Evolutionary conservation across 1,140 invertebrate genomes (phyloP), one percentile per base, ranked within the genome.

Genomic region (Holcopasites calliopsidis): DNA sequence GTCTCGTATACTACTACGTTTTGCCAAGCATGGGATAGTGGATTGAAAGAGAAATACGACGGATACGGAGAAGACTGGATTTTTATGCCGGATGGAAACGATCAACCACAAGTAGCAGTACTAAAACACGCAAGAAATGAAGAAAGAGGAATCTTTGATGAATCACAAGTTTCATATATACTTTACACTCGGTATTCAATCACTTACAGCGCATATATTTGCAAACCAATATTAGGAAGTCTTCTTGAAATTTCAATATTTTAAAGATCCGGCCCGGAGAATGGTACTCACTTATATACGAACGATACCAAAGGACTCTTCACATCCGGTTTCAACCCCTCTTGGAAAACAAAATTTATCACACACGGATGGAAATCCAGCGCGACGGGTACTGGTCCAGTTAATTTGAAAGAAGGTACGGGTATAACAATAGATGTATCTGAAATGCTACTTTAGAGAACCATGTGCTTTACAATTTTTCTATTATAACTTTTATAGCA

Each of bases 301-400:
- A 89, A 91, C 66, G 79, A 90, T 47, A 79, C 85, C 5, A 57
- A 80, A n/a, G 81, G 84, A 49, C 80, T 92, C n/a, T 77, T 76
- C 49, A 76, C 80, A n/a, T 92, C 92, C 2, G 82, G 91, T 60
- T 94, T 95, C 76, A 92, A 95, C 71, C 80, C 92, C 10, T 90
- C 89, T 1, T 93, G 92, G 71, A 89, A 92, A 52, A 93, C 94
- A 2, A 94, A 93, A 86, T 92, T 95, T 26, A 89, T 96, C 38
- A 94, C 95, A 28, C 96, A 97, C 83, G 96, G 96, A 1, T 97
- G 94, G 94, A 92, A 94, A 77, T 94, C 94, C 0, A 92, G 89
- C 72, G 92, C 92, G 18, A 86, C 88, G 18, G 92, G 87, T 28
- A 26, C 65, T 21, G 84, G 85, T 33, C 76, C 88, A 21, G 16